A percentile compares a stretch with the other conserved stretches of the same genome.
phyloP scores from a whole-genome alignment of 2,797 vertebrate species.

The Schizothorax lantsangensis region DNA sequence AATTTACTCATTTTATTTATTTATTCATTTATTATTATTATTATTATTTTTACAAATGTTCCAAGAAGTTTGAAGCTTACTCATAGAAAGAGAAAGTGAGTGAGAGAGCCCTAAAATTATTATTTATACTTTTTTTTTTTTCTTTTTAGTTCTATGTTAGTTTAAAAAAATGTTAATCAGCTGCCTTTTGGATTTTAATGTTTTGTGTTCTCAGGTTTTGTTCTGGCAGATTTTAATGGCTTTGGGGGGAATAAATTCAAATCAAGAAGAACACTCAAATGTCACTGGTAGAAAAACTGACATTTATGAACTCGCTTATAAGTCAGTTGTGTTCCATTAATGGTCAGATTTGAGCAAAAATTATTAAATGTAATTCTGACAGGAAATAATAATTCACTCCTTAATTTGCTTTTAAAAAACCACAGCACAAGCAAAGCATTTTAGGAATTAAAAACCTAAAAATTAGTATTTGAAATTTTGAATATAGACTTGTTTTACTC shows the following conservation, averaged over 20 bases:
- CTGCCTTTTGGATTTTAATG: conserved; percentile 1
- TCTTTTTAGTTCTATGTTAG: not conserved
- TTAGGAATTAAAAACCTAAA: not conserved
- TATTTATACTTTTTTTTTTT: not conserved
- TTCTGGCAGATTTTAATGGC: conserved; percentile 24
- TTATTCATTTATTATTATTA: not conserved
- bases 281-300: conserved; percentile 38
- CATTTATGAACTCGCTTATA: conserved; percentile 28
- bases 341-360: conserved; percentile 26
- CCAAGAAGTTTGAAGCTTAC: not conserved
- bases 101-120: not conserved
- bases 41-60: not conserved
- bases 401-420: conserved; percentile 15
- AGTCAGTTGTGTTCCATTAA: conserved; percentile 34
- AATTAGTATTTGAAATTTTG: not conserved
- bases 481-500: not conserved
- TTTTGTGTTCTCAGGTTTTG: conserved; percentile 17
- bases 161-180: conserved; percentile 14
- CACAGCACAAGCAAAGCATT: not conserved
- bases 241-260: conserved; percentile 15
- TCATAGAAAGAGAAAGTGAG: not conserved
- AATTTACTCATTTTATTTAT: not conserved
- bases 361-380: conserved; percentile 1
- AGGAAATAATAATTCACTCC: conserved; percentile 5
- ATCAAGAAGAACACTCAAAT: conserved; percentile 38